Percentiles rank a stretch among this genome's conserved stretches.
Evolutionary conservation across 2,888 invertebrate species (phyloP).

Genomic region (Chorisops tibialis): DNA sequence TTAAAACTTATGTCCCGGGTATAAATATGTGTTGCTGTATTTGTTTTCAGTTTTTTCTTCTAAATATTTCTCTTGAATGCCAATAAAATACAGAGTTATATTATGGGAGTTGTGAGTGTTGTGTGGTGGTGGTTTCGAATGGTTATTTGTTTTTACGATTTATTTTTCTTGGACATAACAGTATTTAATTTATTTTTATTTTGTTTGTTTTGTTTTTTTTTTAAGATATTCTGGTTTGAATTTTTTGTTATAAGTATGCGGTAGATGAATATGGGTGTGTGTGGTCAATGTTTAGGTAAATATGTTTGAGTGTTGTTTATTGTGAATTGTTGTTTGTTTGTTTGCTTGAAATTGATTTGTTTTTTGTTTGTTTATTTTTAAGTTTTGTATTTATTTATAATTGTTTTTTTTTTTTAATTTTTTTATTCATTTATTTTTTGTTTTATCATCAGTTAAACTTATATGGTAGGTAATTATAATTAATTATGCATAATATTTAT

Average conservation of each 20-base stretch:
- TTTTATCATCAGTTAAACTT: constrained; percentile 28
- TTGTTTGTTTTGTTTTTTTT: neutral
- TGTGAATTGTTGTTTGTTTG: constrained; percentile 11
- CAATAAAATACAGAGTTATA: too few species aligned
- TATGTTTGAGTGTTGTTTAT: too few species aligned
- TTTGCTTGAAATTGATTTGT: constrained; percentile 1
- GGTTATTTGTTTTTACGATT: neutral
- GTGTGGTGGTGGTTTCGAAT: neutral
- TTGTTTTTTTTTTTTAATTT: neutral
- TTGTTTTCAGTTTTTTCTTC: neutral
- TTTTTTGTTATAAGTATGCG: neutral
- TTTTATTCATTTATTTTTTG: neutral
- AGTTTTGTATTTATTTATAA: neutral
- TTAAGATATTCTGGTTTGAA: neutral
- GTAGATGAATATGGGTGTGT: too few species aligned
- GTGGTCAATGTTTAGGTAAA: too few species aligned
- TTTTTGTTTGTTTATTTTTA: constrained; percentile 6
- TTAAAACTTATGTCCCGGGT: too few species aligned
- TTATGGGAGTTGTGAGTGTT: too few species aligned
- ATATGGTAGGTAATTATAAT: constrained; percentile 32
- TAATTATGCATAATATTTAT: constrained; percentile 30
- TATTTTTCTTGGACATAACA: neutral
- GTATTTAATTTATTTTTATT: too few species aligned
- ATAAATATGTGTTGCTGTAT: neutral
- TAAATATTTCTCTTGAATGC: neutral